phyloP scores from a whole-genome alignment of 2,113 vertebrate genomes.

The Bettongia penicillata region DNA sequence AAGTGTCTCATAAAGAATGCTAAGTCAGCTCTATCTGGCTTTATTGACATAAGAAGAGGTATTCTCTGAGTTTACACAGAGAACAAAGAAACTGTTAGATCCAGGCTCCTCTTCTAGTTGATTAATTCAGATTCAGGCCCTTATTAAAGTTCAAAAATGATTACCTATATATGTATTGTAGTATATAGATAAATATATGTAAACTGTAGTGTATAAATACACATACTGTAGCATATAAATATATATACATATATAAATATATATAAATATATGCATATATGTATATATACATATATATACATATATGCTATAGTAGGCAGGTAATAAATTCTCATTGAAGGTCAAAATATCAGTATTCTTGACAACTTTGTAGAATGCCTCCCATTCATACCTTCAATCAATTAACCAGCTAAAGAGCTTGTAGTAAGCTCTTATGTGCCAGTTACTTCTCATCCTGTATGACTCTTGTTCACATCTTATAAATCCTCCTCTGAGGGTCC shows the following conservation, averaged over 20 bases:
- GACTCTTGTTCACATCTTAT: background rate
- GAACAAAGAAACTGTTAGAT: too few relatives aligned
- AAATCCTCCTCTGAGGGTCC: background rate
- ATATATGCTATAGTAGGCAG: background rate
- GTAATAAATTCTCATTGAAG: background rate
- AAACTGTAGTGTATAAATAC: background rate
- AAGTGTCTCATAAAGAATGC: too few relatives aligned
- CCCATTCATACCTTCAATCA: background rate
- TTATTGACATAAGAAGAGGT: too few relatives aligned
- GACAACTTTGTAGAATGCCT: background rate
- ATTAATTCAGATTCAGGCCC: too few relatives aligned
- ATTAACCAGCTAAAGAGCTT: background rate
- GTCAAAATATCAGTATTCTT: background rate
- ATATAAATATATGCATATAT: background rate
- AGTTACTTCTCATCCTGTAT: background rate
- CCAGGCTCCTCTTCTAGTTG: too few relatives aligned
- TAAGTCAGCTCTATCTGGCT: too few relatives aligned
- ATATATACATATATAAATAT: background rate
- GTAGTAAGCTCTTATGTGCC: background rate
- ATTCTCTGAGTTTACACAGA: too few relatives aligned
- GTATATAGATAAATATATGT: too few relatives aligned
- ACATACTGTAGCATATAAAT: background rate
- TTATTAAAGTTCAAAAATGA: too few relatives aligned
- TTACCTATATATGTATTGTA: background rate
- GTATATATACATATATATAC: background rate